A percentile compares a stretch with the other conserved stretches of the same genome.
Conservation (phyloP, 2,888 invertebrate genomes). For the Rhopalosiphum nymphaeae region DNA sequence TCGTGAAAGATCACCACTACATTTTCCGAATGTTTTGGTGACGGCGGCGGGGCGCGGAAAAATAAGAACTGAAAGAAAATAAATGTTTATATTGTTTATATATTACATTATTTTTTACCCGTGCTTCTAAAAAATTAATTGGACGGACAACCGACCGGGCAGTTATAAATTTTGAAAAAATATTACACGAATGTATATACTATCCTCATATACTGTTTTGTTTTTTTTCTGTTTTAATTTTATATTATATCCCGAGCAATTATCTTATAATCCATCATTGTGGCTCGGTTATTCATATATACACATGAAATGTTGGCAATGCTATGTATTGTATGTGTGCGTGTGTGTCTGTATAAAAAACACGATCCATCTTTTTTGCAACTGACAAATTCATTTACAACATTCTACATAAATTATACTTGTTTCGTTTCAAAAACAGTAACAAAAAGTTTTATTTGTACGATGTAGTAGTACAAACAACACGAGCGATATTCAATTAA, state of each 20-base stretch:
- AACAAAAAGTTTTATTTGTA: background rate
- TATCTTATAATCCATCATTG: constrained; percentile 52
- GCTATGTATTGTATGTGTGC: background rate
- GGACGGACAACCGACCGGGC: constrained; percentile 29
- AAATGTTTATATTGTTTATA: background rate
- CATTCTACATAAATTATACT: constrained; percentile 42
- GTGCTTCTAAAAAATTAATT: constrained; percentile 40
- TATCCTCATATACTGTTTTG: background rate
- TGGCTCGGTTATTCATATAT: background rate
- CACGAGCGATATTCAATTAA: background rate
- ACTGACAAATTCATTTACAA: constrained; percentile 55
- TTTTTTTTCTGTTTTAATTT: background rate
- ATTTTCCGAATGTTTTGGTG: constrained; percentile 58
- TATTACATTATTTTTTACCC: constrained; percentile 9
- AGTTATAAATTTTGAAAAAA: constrained; percentile 47
- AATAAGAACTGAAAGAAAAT: constrained; percentile 33
- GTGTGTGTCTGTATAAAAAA: constrained; percentile 12
- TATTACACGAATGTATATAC: constrained; percentile 14
- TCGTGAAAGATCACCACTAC: constrained; percentile 6
- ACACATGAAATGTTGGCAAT: constrained; percentile 28
- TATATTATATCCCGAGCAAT: constrained; percentile 27
- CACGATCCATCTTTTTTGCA: constrained; percentile 48
- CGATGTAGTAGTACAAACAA: background rate
- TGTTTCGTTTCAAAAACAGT: constrained; percentile 24
- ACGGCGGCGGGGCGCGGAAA: constrained; percentile 42